A percentile compares a stretch with the other conserved stretches of the same genome.
Evolutionary conservation across 1,140 invertebrate species (phyloP).

Genomic region (Aphelenchoides fujianensis): DNA sequence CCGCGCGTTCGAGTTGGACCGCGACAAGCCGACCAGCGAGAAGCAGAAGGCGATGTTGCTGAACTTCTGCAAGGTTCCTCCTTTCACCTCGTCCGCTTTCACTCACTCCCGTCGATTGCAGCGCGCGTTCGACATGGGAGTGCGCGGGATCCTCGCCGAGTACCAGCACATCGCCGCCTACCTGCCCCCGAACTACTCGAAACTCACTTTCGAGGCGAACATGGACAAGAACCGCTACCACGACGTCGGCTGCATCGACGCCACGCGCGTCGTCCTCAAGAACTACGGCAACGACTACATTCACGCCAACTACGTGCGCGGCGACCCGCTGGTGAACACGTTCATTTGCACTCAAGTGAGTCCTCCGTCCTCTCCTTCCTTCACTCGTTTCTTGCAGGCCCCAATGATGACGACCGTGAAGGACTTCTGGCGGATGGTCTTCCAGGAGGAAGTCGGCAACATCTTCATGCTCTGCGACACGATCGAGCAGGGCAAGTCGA

Average conservation of each 20-base stretch:
- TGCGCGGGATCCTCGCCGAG: conserved; percentile 26
- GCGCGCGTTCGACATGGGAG: neutral
- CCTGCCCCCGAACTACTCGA: conserved; percentile 5
- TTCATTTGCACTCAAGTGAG: conserved; percentile 47
- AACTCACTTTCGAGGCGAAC: conserved; percentile 24
- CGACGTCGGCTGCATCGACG: conserved; percentile 34
- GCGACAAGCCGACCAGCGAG: no score
- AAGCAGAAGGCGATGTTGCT: no score
- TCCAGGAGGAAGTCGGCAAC: conserved; percentile 42
- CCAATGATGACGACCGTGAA: conserved; percentile 38
- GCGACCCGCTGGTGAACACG: conserved; percentile 26
- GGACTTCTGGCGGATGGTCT: conserved; percentile 48
- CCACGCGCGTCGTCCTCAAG: conserved; percentile 29
- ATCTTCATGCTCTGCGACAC: conserved; percentile 46
- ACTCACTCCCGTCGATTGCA: no score
- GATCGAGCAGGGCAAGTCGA: conserved; percentile 35
- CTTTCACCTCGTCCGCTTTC: no score
- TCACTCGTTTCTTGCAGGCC: conserved; percentile 34
- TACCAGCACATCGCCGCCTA: conserved; percentile 27
- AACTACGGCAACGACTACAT: conserved; percentile 38
- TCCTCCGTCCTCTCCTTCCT: neutral
- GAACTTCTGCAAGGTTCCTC: no score
- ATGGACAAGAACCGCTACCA: conserved; percentile 35
- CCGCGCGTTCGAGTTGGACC: no score
- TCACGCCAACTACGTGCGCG: conserved; percentile 42